Evolutionary conservation across 1,140 invertebrate genomes (phyloP).

Genomic region (Drosophila yakuba): DNA sequence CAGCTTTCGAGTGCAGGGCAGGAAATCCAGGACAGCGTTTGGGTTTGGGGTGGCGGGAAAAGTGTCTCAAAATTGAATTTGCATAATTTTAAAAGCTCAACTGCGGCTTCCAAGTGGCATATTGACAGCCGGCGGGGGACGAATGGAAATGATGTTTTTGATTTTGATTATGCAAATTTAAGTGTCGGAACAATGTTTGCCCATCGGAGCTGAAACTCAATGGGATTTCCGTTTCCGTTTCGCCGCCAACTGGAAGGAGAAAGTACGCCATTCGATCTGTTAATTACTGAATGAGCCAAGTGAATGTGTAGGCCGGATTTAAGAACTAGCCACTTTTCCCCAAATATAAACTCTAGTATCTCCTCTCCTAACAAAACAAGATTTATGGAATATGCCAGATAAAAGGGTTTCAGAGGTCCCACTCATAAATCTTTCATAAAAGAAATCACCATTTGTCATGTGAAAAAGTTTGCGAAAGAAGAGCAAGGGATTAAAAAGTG

Average conservation of each 20-base stretch:
- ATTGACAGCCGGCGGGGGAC: slow-evolving; percentile 57
- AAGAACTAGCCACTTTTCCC: background rate
- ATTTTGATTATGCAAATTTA: slow-evolving; percentile 84
- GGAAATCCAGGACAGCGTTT: slow-evolving; percentile 7
- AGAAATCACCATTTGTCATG: slow-evolving; percentile 26
- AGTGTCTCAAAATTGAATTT: slow-evolving; percentile 82
- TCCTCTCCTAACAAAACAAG: background rate
- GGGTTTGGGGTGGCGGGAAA: slow-evolving; percentile 17
- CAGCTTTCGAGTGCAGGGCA: slow-evolving; percentile 14
- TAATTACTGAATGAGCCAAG: slow-evolving; percentile 15
- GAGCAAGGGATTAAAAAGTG: background rate
- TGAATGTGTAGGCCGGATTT: background rate
- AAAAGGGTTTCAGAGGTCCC: slow-evolving; percentile 3
- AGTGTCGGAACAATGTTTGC: slow-evolving; percentile 80
- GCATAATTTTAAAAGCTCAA: slow-evolving; percentile 81
- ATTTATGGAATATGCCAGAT: slow-evolving; percentile 1
- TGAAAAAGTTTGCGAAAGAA: slow-evolving; percentile 2
- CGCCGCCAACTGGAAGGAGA: background rate
- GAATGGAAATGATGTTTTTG: slow-evolving; percentile 80
- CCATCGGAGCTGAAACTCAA: slow-evolving; percentile 64
- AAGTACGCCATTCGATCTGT: background rate
- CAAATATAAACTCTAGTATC: background rate
- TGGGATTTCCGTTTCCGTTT: slow-evolving; percentile 24
- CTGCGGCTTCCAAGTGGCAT: slow-evolving; percentile 80
- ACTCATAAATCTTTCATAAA: slow-evolving; percentile 30